These are phyloP conservation scores for Nineta flava DNA, from an alignment of 2,888 invertebrate species.

Conservation along the genomic window DNA sequence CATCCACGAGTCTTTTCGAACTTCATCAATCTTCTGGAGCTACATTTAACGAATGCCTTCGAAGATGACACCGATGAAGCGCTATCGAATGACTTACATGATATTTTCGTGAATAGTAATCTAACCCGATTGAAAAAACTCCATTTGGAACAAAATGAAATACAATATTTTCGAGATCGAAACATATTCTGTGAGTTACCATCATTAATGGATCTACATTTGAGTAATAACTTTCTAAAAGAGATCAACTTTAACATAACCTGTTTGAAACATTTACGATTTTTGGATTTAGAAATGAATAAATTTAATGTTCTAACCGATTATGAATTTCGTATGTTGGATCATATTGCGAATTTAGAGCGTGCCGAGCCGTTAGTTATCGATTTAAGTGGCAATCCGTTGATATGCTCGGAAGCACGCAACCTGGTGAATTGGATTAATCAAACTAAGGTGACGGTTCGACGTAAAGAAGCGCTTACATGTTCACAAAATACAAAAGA, in stretches of 20 bases:
- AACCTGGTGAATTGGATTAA: constrained; percentile 46
- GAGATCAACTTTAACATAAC: constrained; percentile 47
- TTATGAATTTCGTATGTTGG: constrained; percentile 38
- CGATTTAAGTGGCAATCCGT: constrained; percentile 49
- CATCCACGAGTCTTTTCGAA: constrained; percentile 55
- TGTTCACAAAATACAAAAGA: constrained; percentile 28
- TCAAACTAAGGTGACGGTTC: constrained; percentile 40
- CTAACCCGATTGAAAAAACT: constrained; percentile 47
- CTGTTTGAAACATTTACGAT: constrained; percentile 47
- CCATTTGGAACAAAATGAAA: constrained; percentile 63
- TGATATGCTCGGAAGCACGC: constrained; percentile 48
- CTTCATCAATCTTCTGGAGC: constrained; percentile 46
- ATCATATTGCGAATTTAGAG: constrained; percentile 31
- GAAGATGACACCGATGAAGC: constrained; percentile 43
- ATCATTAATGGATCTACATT: constrained; percentile 45
- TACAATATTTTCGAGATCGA: constrained; percentile 43
- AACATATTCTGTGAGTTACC: constrained; percentile 55
- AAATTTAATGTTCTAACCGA: constrained; percentile 39
- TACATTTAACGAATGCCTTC: constrained; percentile 60
- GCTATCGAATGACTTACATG: constrained; percentile 48
- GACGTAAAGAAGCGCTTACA: constrained; percentile 35
- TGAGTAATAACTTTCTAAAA: constrained; percentile 47
- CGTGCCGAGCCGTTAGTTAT: constrained; percentile 34
- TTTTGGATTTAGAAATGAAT: constrained; percentile 53
- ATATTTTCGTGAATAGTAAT: constrained; percentile 53